Base-by-base conservation (phyloP, 2,797 vertebrate species). In the Fratercula arctica region DNA sequence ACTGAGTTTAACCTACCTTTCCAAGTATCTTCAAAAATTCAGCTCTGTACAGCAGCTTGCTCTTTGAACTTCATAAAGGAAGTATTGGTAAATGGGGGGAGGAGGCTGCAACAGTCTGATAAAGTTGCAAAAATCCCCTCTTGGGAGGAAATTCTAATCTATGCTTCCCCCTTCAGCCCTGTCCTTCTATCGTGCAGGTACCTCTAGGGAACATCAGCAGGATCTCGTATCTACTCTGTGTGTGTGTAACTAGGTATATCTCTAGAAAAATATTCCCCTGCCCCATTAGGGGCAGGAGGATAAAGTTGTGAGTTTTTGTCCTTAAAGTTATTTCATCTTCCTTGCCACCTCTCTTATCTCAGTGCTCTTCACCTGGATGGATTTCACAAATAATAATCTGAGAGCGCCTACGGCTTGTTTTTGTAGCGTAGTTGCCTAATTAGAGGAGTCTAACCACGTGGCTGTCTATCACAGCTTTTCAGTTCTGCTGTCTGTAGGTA, bases 51-150 rank as follows among this genome's bases (percentile, higher is more conserved):
- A 88, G 76, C 76, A 93, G 76, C 21, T 86, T 92, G 79, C 57
- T 83, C 88, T 92, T 91, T 92, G 83, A 96, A 93, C 87, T 91
- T 84, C 67, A 31, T 91, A 86, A 91, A 92, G 94, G 96, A 96
- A 94, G 93, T 96, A 70, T 54, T 82, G 73, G 89, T 96, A 95
- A 91, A 86, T 79, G 5, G 48, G 78, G 87, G 43, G 20, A 89
- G 85, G 73, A 92, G 89, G 82, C 90, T 95, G 82, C 76, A 81
- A 59, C 56, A 46, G 37, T 70, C 46, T 92, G 89, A 96, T 88
- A 96, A 88, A 78, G 96, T 67, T 63, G 69, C 69, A 91, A 66
- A 95, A 96, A 93, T 93, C 66, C 54, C 76, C 73, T 86, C 46
- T 81, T 0, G 0, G 63, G 76, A 86, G 80, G 43, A 89, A 88